Conservation (phyloP, 2,888 invertebrate genomes). For the Acronicta psi region DNA sequence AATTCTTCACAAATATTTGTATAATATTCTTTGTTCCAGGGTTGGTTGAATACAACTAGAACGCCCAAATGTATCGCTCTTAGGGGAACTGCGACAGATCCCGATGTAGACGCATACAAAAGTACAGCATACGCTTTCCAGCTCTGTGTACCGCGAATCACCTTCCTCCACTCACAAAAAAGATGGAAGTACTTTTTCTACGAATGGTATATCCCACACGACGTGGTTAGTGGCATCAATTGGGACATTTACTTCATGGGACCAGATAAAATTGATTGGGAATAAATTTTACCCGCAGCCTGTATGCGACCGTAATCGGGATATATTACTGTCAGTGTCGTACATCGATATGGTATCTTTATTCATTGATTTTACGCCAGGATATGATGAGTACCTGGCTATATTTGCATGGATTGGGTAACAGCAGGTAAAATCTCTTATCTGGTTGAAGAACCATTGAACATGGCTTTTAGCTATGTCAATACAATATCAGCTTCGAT, state of each 20-base stretch:
- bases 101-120: conserved; percentile 62
- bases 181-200: conserved; percentile 68
- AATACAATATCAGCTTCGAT: conserved; percentile 52
- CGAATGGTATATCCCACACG: conserved; percentile 68
- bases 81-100: conserved; percentile 55
- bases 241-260: conserved; percentile 72
- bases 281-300: conserved; percentile 28
- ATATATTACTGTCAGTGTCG: conserved; percentile 71
- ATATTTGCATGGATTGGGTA: conserved; percentile 38
- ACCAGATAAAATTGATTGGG: conserved; percentile 27
- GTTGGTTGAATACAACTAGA: conserved; percentile 66
- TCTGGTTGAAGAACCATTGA: conserved; percentile 57
- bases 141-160: conserved; percentile 71
- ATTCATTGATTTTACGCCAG: conserved; percentile 71
- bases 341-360: conserved; percentile 70
- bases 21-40: conserved; percentile 60
- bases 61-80: conserved; percentile 72
- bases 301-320: conserved; percentile 52
- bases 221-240: conserved; percentile 50
- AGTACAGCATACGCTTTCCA: conserved; percentile 70
- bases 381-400: conserved; percentile 30
- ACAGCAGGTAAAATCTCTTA: conserved; percentile 59
- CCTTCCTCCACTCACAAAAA: conserved; percentile 60
- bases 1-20: background rate
- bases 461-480: conserved; percentile 68